phyloP scores from a whole-genome alignment of 2,113 vertebrate genomes.

The Eublepharis macularius region DNA sequence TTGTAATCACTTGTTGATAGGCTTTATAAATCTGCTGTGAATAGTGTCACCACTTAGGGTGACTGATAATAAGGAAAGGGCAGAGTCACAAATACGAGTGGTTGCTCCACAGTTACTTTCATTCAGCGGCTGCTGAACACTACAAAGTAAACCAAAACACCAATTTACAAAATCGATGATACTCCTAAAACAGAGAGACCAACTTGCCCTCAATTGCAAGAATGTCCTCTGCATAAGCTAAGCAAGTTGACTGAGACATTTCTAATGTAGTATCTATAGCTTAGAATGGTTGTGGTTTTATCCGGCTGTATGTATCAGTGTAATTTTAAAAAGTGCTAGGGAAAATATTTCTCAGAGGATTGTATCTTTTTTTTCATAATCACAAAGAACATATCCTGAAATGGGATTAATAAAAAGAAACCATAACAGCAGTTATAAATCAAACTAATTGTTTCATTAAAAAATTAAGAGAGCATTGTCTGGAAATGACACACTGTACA shows the following conservation, averaged over 20 bases:
- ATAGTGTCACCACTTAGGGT: not conserved
- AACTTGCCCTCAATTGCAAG: not conserved
- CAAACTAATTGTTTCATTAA: constrained; percentile 69
- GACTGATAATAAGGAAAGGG: not conserved
- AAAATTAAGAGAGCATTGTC: constrained; percentile 69
- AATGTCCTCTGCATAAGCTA: not conserved
- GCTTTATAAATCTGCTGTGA: not conserved
- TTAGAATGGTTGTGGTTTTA: not conserved
- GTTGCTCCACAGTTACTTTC: not conserved
- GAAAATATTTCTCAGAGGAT: constrained; percentile 38
- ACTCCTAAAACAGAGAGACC: not conserved
- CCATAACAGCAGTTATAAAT: constrained; percentile 65
- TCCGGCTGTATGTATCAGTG: not conserved
- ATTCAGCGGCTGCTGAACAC: not conserved
- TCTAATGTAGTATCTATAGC: not conserved
- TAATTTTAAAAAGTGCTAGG: constrained; percentile 26
- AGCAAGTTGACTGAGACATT: not conserved
- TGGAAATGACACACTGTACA: constrained; percentile 62
- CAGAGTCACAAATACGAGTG: not conserved
- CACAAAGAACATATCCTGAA: constrained; percentile 48
- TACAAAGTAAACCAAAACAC: not conserved
- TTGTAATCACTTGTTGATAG: constrained; percentile 25
- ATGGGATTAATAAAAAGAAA: constrained; percentile 53
- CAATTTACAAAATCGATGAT: not conserved
- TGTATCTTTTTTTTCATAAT: constrained; percentile 26